Evolutionary conservation across 2,797 vertebrate genomes (phyloP).

Genomic region (Masticophis lateralis): DNA sequence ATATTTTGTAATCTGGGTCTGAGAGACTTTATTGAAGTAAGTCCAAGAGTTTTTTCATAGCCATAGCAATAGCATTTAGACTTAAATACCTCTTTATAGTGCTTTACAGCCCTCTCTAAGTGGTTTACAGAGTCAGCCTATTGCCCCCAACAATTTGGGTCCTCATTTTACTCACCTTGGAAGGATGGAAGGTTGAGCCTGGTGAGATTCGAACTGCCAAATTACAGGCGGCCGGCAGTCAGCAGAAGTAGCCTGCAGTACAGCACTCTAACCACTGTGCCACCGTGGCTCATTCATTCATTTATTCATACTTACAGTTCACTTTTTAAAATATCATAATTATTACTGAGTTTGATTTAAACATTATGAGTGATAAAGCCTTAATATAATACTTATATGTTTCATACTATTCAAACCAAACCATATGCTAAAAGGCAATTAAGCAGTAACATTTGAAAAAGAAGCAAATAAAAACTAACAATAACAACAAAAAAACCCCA

Average conservation of each 20-base stretch:
- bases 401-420: neutral
- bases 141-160: no score
- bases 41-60: neutral
- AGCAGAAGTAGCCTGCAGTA: no score
- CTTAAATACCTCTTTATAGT: no score
- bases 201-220: no score
- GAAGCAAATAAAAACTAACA: neutral
- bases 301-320: neutral
- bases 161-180: no score
- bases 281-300: no score
- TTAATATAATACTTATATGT: neutral
- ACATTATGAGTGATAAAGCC: neutral
- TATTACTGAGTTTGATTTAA: neutral
- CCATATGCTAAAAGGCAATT: neutral
- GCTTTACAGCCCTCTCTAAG: no score
- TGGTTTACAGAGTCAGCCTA: no score
- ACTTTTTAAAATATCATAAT: neutral
- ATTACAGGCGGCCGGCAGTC: no score
- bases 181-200: no score
- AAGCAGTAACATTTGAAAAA: neutral
- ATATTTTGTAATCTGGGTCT: neutral
- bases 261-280: no score
- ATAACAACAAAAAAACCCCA: neutral
- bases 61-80: no score
- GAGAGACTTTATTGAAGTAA: neutral